These are phyloP conservation scores for Propithecus deckenii DNA, from an alignment of 2,797 vertebrate genomes.

Conservation along the genomic window DNA sequence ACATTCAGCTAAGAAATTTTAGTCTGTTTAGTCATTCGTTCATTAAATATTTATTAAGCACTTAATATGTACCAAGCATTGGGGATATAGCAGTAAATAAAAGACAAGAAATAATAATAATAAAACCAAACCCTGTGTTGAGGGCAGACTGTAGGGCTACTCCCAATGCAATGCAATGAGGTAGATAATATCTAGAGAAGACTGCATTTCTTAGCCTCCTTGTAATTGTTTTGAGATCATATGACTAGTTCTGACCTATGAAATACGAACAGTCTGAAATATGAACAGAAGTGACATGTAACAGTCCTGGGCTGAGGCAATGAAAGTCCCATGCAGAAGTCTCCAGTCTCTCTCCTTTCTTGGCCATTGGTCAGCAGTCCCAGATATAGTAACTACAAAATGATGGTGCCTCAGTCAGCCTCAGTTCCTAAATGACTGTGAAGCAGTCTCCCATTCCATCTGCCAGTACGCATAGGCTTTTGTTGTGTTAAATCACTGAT, in stretches of 20 bases:
- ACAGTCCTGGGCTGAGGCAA: background rate
- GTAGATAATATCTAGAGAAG: background rate
- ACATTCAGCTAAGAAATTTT: background rate
- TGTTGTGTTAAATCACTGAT: background rate
- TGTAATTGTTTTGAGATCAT: background rate
- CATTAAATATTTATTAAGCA: background rate
- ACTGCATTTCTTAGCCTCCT: background rate
- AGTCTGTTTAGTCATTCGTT: background rate
- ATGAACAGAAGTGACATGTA: background rate
- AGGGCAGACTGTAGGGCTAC: background rate
- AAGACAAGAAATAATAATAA: background rate
- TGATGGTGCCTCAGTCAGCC: background rate
- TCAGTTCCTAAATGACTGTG: background rate
- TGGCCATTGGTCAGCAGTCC: background rate
- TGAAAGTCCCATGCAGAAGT: background rate
- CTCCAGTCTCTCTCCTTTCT: background rate
- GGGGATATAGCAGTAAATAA: background rate
- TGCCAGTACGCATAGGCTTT: background rate
- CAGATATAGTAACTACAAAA: background rate
- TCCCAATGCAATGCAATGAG: background rate
- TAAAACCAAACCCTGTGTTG: background rate
- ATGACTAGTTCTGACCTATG: background rate
- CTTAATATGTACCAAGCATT: background rate
- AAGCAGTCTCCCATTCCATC: background rate
- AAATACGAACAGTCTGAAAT: background rate